Base-by-base conservation (phyloP, 2,797 vertebrate genomes). In the Coilia nasus region DNA sequence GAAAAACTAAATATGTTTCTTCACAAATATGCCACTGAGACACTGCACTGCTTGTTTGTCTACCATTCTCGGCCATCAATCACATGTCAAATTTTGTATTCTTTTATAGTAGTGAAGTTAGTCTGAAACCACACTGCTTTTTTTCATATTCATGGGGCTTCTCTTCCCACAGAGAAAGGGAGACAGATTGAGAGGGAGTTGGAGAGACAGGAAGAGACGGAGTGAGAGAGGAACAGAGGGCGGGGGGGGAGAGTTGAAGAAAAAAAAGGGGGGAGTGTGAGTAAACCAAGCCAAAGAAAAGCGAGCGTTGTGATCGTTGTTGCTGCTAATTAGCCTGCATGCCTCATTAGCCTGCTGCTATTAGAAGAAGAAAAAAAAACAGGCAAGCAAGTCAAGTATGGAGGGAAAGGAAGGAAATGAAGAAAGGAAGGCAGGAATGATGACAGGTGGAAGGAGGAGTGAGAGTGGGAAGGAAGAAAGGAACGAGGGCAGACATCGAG, bases 251-350 rank as follows among this genome's bases (percentile, higher is more conserved):
- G 28, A 17, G 67, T 41, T 41, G 71, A 17, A n/a, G 35, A 64
- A 19, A 78, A 25, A 78, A 21, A 25, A 10, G 14, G 28, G 67
- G 11, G 67, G 25, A 11, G 11, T 17, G 28, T 21, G 31, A 44
- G 71, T 78, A 78, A 44, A 35, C 67, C 28, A 41, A 17, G 31
- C 60, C 60, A 41, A 89, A 87, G 47, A 31, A 80, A 62, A 85
- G 83, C 82, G 85, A 84, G 71, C 83, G 84, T 90, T 81, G 82
- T 86, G 81, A 86, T 87, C 88, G 89, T 88, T 92, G 89, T 90
- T 89, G 62, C 84, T 85, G 88, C 92, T 91, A 92, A 93, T 94
- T 91, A 92, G 87, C 84, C 84, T 64, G 84, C 85, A 87, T 86
- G 89, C 87, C 88, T 94, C 89, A 93, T 94, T 93, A 93, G 82